A percentile compares a stretch with the other conserved stretches of the same genome.
These are phyloP conservation scores for Caenorhabditis wallacei DNA, from an alignment of 2,888 invertebrate species.

Conservation along the genomic window DNA sequence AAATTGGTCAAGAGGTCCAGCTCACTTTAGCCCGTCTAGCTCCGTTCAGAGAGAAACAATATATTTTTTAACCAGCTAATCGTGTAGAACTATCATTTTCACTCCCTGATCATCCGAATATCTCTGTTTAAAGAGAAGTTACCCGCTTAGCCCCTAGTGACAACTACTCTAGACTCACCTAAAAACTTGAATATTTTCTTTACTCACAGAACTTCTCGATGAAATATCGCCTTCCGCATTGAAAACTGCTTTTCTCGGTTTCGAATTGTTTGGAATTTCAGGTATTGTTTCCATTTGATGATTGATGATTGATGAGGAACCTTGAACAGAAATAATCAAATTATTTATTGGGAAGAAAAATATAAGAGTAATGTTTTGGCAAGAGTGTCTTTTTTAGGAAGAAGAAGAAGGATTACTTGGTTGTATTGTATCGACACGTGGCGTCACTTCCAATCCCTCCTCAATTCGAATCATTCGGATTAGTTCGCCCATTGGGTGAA, in stretches of 20 bases:
- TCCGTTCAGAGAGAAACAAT: too few relatives aligned
- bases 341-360: constrained; percentile 2
- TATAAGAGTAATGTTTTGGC: neutral
- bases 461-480: constrained; percentile 61
- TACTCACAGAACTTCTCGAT: constrained; percentile 19
- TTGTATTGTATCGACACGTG: constrained; percentile 24
- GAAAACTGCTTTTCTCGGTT: constrained; percentile 45
- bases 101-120: too few relatives aligned
- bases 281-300: constrained; percentile 30
- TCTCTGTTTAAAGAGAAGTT: too few relatives aligned
- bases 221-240: constrained; percentile 44
- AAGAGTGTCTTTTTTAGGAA: neutral
- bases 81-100: too few relatives aligned
- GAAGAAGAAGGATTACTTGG: constrained; percentile 25
- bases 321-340: neutral
- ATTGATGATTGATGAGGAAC: neutral
- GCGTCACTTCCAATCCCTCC: constrained; percentile 63
- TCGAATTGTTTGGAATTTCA: constrained; percentile 8
- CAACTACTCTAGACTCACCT: constrained; percentile 17
- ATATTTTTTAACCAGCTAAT: too few relatives aligned
- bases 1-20: too few relatives aligned
- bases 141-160: too few relatives aligned
- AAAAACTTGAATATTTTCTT: neutral
- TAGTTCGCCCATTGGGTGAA: constrained; percentile 55
- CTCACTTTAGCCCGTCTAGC: too few relatives aligned